Evolutionary conservation across 2,888 invertebrate species (phyloP).

Genomic region (Laothoe populi): DNA sequence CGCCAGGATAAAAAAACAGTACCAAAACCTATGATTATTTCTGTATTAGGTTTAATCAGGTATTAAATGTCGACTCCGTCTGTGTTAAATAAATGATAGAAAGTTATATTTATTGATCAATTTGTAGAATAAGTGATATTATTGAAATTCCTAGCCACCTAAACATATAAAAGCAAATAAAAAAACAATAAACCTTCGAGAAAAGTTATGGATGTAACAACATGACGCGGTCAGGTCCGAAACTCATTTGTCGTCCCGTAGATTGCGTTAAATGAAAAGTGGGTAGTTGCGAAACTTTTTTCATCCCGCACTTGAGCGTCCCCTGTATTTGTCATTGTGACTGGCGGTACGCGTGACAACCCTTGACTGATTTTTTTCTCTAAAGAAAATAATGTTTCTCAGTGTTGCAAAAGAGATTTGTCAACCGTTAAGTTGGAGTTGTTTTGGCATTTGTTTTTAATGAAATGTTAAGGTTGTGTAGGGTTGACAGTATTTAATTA

Average conservation of each 20-base stretch:
- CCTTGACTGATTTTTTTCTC: slow-evolving; percentile 66
- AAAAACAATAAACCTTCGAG: slow-evolving; percentile 46
- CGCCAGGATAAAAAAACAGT: too few relatives aligned
- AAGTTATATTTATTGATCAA: too few relatives aligned
- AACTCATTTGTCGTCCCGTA: slow-evolving; percentile 68
- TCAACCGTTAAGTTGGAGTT: slow-evolving; percentile 16
- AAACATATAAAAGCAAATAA: slow-evolving; percentile 13
- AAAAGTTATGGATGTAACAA: slow-evolving; percentile 41
- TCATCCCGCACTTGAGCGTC: slow-evolving; percentile 59
- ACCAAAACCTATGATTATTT: too few relatives aligned
- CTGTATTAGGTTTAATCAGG: too few relatives aligned
- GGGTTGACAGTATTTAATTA: not conserved
- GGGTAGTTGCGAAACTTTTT: slow-evolving; percentile 70
- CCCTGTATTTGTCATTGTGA: slow-evolving; percentile 68
- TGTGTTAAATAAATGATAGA: too few relatives aligned
- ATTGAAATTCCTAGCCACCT: not conserved
- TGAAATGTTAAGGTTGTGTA: slow-evolving; percentile 5
- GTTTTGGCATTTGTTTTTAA: slow-evolving; percentile 14
- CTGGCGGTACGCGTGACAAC: slow-evolving; percentile 61
- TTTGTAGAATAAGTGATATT: too few relatives aligned
- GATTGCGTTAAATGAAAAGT: slow-evolving; percentile 81
- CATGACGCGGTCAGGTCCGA: slow-evolving; percentile 69
- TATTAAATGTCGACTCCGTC: too few relatives aligned
- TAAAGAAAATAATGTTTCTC: slow-evolving; percentile 24
- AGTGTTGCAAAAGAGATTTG: slow-evolving; percentile 21